phyloP scores from a whole-genome alignment of 2,113 vertebrate species.

The Hypanus sabinus region DNA sequence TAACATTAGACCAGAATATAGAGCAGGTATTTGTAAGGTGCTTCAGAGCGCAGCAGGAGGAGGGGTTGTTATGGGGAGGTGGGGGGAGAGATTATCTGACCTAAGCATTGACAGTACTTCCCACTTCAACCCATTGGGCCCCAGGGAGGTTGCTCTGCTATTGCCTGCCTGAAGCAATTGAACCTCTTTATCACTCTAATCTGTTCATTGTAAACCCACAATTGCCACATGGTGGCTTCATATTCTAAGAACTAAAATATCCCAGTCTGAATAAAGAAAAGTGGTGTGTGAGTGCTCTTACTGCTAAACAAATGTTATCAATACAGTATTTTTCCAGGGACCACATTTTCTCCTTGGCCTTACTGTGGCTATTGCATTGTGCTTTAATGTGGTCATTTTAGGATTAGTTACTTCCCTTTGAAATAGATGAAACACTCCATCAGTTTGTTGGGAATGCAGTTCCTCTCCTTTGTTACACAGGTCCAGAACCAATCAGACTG shows the following conservation, averaged over 20 bases:
- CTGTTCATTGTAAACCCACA: conserved; percentile 80
- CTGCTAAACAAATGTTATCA: conserved; percentile 54
- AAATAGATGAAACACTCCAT: conserved; percentile 48
- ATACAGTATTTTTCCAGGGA: conserved; percentile 34
- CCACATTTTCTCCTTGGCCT: conserved; percentile 42
- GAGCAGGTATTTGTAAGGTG: conserved; percentile 75
- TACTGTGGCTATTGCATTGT: conserved; percentile 46
- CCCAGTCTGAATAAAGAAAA: conserved; percentile 63
- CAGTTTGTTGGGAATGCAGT: conserved; percentile 54
- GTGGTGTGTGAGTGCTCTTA: conserved; percentile 52
- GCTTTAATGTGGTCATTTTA: conserved; percentile 51
- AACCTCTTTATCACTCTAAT: conserved; percentile 79
- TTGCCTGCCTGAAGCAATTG: conserved; percentile 59
- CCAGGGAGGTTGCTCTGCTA: conserved; percentile 49
- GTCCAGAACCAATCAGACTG: conserved; percentile 41
- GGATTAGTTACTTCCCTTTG: conserved; percentile 53
- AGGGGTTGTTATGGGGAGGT: conserved; percentile 41
- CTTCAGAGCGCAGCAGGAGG: conserved; percentile 58
- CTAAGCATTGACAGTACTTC: conserved; percentile 61
- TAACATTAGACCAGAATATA: conserved; percentile 60
- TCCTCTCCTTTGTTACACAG: conserved; percentile 53
- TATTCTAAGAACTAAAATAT: conserved; percentile 69
- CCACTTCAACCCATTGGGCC: conserved; percentile 52
- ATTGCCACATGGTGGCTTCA: conserved; percentile 77
- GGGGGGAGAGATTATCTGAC: conserved; percentile 64